phyloP scores from a whole-genome alignment of 2,888 invertebrate species.

The Volucella inanis region DNA sequence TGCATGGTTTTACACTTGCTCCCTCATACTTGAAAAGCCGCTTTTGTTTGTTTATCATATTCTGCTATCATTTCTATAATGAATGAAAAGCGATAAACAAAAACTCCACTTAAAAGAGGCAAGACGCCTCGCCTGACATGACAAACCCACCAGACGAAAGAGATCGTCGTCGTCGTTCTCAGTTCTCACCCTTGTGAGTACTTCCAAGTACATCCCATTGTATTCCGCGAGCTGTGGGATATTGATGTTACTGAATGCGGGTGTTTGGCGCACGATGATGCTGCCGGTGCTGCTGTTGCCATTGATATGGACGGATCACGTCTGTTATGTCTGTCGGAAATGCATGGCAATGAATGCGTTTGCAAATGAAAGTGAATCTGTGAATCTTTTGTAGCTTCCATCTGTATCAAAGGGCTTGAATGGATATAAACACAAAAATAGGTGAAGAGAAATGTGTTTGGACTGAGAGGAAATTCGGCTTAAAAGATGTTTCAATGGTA shows the following conservation, averaged over 20 bases:
- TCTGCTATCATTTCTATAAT: constrained; percentile 42
- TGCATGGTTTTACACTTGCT: constrained; percentile 61
- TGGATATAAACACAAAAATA: constrained; percentile 35
- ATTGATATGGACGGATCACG: constrained; percentile 57
- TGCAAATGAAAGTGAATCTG: constrained; percentile 50
- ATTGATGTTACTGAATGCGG: constrained; percentile 40
- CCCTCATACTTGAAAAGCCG: not conserved
- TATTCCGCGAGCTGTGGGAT: constrained; percentile 6
- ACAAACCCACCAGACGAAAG: constrained; percentile 50
- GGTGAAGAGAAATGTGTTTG: constrained; percentile 45
- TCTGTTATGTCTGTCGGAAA: constrained; percentile 53
- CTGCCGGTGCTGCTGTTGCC: constrained; percentile 10
- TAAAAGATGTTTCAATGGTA: not conserved
- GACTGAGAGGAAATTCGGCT: constrained; percentile 4
- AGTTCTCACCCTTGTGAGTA: constrained; percentile 61
- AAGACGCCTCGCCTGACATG: constrained; percentile 39
- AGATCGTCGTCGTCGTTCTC: constrained; percentile 49
- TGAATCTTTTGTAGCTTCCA: constrained; percentile 2
- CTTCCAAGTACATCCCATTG: constrained; percentile 62
- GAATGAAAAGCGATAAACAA: constrained; percentile 59
- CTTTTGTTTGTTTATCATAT: constrained; percentile 34
- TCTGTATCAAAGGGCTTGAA: not conserved
- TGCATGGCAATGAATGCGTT: constrained; percentile 34
- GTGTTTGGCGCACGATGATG: constrained; percentile 42
- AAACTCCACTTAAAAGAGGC: constrained; percentile 44